Evolutionary conservation across 1,140 invertebrate species (phyloP), one percentile per base, ranked within the genome.

Genomic region (Nomia melanderi): DNA sequence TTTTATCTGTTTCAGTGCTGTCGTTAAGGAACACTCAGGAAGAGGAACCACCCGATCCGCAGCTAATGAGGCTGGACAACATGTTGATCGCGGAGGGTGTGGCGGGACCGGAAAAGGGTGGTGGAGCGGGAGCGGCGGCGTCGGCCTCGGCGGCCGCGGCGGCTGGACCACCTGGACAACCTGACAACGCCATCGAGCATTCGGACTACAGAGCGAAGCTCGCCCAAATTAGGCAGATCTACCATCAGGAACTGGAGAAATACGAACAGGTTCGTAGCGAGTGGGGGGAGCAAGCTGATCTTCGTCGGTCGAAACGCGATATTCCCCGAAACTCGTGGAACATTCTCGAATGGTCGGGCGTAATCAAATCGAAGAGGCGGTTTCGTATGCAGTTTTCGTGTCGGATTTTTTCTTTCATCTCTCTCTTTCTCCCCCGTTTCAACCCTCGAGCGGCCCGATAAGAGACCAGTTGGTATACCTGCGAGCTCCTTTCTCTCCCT

Each of bases 71-170:
- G 84, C 93, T 99, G 89, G 99, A 99, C 93, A 99, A 99, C 93
- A 99, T 99, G 99, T 93, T 99, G 89, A 98, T 99, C 83, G 99
- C 99, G 0, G 99, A 99, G 93, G 99, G 99, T 47, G 98, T 99
- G 17, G 98, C 98, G 6, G 98, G 98, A 0, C 98, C 98, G 0
- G 98, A 99, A 89, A 99, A 99, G 90, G 98, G 97, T 23, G 97
- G 98, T 20, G 97, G 97, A 0, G 97, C 97, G 0, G 96, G 96
- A 8, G 97, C 97, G 1, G 97, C 98, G 6, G 97, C 97, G 0
- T 97, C 96, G 39, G 97, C 97, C 6, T 96, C 96, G 0, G 97
- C 98, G 20, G 97, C 98, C 17, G 97, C 98, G 50, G 96, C 81
- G 94, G 95, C 92, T 90, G 94, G 94, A 91, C 94, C 90, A 67